Evolutionary conservation across 2,113 vertebrate genomes (phyloP).

Genomic region (zebrafish (Danio rerio)): GRCz12tu NC_133193.1:10379501-10380000

Average conservation of each 20-base stretch:
- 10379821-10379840: background rate
- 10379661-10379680: conserved; percentile 12
- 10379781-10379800: background rate
- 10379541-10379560: background rate
- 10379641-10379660: conserved; percentile 35
- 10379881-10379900: background rate
- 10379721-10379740: conserved; percentile 31
- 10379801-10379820: background rate
- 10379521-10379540: conserved; percentile 36
- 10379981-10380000: background rate
- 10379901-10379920: background rate
- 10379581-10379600: conserved; percentile 55
- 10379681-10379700: background rate
- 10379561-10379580: background rate
- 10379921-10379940: background rate
- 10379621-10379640: conserved; percentile 47
- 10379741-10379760: background rate
- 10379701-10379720: background rate
- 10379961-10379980: background rate
- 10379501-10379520: conserved; percentile 26
- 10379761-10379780: background rate
- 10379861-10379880: background rate
- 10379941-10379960: background rate
- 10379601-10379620: conserved; percentile 56
- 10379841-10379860: background rate